A percentile compares a stretch with the other conserved stretches of the same genome.
phyloP scores from a whole-genome alignment of 64 coral and sea anemone species.

The Actinia tenebrosa region DNA sequence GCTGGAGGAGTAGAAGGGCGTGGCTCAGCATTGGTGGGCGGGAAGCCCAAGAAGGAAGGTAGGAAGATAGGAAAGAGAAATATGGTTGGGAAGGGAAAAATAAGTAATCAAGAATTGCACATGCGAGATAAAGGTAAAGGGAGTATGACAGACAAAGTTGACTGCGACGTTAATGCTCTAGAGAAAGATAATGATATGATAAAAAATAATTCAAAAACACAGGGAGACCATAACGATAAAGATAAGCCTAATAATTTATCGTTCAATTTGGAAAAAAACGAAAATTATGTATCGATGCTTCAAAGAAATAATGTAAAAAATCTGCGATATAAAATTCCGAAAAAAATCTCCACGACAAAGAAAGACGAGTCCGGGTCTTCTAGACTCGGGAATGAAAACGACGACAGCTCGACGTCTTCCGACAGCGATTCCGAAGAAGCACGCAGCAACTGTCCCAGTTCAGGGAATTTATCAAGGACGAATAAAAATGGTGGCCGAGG shows the following conservation, averaged over 20 bases:
- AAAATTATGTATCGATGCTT: background rate
- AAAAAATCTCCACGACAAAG: background rate
- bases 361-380: background rate
- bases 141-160: background rate
- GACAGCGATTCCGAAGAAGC: constrained; percentile 35
- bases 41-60: background rate
- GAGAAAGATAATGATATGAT: background rate
- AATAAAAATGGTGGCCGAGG: background rate
- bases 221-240: background rate
- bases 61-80: background rate
- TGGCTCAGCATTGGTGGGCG: background rate
- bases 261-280: background rate
- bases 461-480: background rate
- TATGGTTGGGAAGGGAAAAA: background rate
- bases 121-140: background rate
- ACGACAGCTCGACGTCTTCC: constrained; percentile 33
- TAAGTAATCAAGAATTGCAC: background rate
- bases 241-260: background rate
- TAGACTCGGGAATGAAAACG: background rate
- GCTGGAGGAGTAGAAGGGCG: background rate
- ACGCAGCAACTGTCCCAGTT: background rate
- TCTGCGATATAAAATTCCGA: background rate
- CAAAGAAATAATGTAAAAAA: background rate
- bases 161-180: too few relatives aligned
- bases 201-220: background rate